Conservation (phyloP, 2,797 vertebrate species). For the Alfaro cultratus region DNA sequence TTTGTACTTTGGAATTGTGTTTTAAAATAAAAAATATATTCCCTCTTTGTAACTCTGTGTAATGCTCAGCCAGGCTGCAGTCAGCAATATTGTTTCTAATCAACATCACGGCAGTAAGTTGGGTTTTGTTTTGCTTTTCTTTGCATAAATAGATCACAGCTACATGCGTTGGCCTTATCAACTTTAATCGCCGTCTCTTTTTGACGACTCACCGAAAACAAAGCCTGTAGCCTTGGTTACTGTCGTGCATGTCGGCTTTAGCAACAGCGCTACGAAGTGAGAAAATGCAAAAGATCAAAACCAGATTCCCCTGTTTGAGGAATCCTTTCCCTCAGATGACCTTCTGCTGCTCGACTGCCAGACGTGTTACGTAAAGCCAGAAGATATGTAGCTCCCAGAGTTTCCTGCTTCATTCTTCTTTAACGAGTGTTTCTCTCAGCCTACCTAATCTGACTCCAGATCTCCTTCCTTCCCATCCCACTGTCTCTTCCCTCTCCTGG, state of each 20-base stretch:
- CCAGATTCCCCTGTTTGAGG: not conserved
- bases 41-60: not conserved
- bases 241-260: not conserved
- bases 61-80: not conserved
- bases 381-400: constrained; percentile 23
- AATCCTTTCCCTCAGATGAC: constrained; percentile 21
- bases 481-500: constrained; percentile 37
- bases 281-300: not conserved
- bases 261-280: not conserved
- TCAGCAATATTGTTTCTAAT: not conserved
- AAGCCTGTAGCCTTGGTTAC: not conserved
- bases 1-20: not conserved
- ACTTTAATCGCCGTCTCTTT: not conserved
- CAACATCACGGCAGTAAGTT: not conserved
- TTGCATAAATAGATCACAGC: not conserved
- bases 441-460: constrained; percentile 42
- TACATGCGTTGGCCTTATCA: too few relatives aligned
- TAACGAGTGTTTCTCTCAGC: constrained; percentile 47
- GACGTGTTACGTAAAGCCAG: constrained; percentile 35
- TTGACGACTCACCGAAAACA: not conserved
- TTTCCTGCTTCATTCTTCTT: constrained; percentile 33
- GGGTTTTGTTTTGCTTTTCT: not conserved
- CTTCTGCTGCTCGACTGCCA: not conserved
- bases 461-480: constrained; percentile 15
- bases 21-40: not conserved